phyloP scores from a whole-genome alignment of 2,797 vertebrate genomes.

The Streptopelia turtur region DNA sequence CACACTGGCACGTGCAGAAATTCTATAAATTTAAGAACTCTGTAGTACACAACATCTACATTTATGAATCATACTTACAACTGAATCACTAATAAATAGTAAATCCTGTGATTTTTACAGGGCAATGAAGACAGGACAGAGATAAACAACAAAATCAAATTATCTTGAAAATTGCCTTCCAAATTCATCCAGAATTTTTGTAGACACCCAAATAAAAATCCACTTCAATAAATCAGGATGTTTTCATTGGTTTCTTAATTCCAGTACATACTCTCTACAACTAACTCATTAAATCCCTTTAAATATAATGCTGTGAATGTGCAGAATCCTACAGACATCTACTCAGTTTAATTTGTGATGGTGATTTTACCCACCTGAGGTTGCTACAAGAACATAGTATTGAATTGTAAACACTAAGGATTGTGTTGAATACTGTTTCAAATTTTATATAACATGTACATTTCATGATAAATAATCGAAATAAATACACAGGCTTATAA shows the following conservation, averaged over 20 bases:
- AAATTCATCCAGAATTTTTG: background rate
- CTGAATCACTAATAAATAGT: background rate
- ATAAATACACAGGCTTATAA: background rate
- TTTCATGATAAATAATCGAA: background rate
- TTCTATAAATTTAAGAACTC: background rate
- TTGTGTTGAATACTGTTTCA: background rate
- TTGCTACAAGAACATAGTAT: background rate
- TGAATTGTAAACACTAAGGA: background rate
- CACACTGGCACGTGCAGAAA: background rate
- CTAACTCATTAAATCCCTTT: background rate
- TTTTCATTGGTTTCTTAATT: background rate
- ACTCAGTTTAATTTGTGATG: background rate
- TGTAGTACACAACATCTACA: background rate
- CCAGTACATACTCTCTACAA: background rate
- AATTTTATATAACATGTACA: background rate
- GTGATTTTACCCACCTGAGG: background rate
- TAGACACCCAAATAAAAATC: background rate
- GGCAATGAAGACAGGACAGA: background rate
- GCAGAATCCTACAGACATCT: background rate
- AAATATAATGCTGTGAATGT: background rate
- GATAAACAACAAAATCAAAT: background rate
- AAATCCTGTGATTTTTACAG: background rate
- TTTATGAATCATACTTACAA: background rate
- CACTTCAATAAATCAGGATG: background rate
- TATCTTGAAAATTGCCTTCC: background rate